These are phyloP conservation scores for Sylvilagus bachmani DNA, from an alignment of 2,113 vertebrate genomes.

Conservation along the genomic window DNA sequence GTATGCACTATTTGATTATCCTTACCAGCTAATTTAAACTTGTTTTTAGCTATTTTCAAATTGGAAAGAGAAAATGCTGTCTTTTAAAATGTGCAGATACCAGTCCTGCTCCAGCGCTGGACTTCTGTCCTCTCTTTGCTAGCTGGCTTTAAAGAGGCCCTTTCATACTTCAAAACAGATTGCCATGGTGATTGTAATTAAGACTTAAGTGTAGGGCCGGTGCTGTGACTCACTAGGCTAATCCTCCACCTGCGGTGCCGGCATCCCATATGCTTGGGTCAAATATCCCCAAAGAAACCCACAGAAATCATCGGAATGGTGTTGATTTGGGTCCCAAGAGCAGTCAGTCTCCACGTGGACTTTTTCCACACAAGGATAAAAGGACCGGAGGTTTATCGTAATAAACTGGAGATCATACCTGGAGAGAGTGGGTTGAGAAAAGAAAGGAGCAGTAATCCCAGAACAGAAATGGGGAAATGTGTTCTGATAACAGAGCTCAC, in stretches of 20 bases:
- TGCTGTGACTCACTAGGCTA: too few species aligned
- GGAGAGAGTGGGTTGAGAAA: not conserved
- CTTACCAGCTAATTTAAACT: not conserved
- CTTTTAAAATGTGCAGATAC: not conserved
- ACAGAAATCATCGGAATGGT: not conserved
- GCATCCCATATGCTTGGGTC: not conserved
- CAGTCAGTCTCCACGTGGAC: not conserved
- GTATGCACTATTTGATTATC: not conserved
- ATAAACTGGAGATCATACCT: not conserved
- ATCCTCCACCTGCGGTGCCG: too few species aligned
- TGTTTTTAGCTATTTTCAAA: not conserved
- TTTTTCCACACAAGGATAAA: not conserved
- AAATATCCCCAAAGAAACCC: not conserved
- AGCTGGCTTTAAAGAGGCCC: not conserved
- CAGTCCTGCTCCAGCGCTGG: not conserved
- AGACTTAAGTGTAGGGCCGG: not conserved
- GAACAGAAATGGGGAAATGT: not conserved
- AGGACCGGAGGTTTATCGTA: too few species aligned
- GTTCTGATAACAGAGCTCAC: fast-evolving
- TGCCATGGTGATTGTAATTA: not conserved
- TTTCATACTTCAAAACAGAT: not conserved
- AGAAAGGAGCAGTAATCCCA: not conserved
- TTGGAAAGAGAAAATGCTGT: not conserved
- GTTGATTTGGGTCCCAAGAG: not conserved
- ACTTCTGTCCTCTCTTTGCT: not conserved